Conservation (phyloP, 2,797 vertebrate genomes). For the Helostoma temminkii region DNA sequence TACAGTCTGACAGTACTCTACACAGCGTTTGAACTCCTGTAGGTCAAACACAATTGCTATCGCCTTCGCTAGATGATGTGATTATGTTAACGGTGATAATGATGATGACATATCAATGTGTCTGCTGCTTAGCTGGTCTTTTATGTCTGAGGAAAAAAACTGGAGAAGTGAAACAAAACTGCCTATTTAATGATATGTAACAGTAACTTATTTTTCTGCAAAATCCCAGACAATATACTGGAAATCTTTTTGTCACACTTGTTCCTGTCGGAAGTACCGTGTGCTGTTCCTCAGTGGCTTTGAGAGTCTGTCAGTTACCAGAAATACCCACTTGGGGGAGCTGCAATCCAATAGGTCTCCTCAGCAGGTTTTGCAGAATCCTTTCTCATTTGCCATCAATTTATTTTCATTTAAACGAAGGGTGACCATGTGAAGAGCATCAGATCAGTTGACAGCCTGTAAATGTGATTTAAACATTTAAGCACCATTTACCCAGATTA, state of each 20-base stretch:
- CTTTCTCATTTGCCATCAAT: slow-evolving; percentile 81
- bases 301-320: slow-evolving; percentile 23
- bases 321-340: slow-evolving; percentile 76
- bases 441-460: slow-evolving; percentile 86
- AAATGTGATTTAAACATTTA: slow-evolving; percentile 89
- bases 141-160: slow-evolving; percentile 13
- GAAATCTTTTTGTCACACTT: slow-evolving; percentile 56
- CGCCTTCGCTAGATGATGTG: slow-evolving; percentile 50
- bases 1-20: too few relatives aligned
- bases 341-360: slow-evolving; percentile 67
- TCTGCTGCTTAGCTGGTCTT: slow-evolving; percentile 35
- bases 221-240: slow-evolving; percentile 39
- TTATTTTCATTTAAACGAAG: slow-evolving; percentile 85
- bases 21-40: slow-evolving; percentile 27
- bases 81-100: slow-evolving; percentile 59
- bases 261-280: slow-evolving; percentile 30
- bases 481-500: slow-evolving; percentile 86
- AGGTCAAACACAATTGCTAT: slow-evolving; percentile 47
- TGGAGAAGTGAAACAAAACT: slow-evolving; percentile 10
- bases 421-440: slow-evolving; percentile 86
- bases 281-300: slow-evolving; percentile 17
- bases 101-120: slow-evolving; percentile 57
- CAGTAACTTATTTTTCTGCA: slow-evolving; percentile 47
- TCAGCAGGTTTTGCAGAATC: slow-evolving; percentile 56
- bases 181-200: slow-evolving; percentile 40